Conservation (phyloP, 2,113 vertebrate genomes). For the Ammodramus savannarum region DNA sequence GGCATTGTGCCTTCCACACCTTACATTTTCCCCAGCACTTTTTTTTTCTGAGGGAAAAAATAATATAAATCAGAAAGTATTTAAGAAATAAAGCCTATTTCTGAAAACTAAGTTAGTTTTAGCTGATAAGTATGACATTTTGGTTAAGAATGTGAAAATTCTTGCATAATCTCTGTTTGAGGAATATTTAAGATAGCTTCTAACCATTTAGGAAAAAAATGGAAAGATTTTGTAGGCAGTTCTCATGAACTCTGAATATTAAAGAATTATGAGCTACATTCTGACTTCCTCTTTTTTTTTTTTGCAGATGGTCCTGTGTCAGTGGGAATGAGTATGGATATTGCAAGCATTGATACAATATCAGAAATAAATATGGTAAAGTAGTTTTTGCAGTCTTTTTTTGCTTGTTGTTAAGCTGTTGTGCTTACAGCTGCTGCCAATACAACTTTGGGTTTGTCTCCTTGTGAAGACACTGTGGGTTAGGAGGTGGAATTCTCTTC, state of each 20-base stretch:
- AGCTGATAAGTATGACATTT: not conserved
- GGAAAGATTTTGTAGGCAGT: not conserved
- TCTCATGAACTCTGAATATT: not conserved
- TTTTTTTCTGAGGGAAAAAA: not conserved
- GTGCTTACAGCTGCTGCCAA: not conserved
- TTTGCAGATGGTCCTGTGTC: conserved; percentile 86
- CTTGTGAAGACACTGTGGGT: not conserved
- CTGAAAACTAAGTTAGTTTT: not conserved
- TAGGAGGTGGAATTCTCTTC: not conserved
- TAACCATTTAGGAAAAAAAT: not conserved
- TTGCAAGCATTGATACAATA: conserved; percentile 92
- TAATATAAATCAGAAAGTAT: not conserved
- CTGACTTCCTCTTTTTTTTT: not conserved
- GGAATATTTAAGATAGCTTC: not conserved
- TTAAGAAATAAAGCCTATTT: not conserved
- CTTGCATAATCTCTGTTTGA: not conserved
- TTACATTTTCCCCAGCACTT: not conserved
- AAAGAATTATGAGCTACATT: not conserved
- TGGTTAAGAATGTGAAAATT: not conserved
- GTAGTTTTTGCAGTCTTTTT: not conserved
- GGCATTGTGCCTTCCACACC: not conserved
- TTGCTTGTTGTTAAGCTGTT: not conserved
- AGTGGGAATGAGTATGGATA: conserved; percentile 90
- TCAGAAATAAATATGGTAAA: conserved; percentile 93
- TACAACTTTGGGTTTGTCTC: not conserved